A percentile compares a stretch with the other conserved stretches of the same genome.
Evolutionary conservation across 2,113 vertebrate species (phyloP).

Genomic region (Oncorhynchus gorbuscha): DNA sequence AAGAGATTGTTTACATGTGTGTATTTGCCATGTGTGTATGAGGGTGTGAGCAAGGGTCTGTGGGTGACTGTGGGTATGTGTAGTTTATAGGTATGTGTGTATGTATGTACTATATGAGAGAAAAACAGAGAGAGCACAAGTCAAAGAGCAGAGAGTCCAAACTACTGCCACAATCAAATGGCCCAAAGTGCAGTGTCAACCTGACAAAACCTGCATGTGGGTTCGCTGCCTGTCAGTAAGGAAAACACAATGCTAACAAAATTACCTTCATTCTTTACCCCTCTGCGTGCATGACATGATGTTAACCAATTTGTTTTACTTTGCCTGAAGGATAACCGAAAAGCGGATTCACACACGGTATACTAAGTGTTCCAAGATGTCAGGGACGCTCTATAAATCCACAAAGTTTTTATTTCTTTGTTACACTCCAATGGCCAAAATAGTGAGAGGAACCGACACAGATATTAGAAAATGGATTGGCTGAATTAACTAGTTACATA

Average conservation of each 20-base stretch:
- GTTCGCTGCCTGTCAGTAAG: background rate
- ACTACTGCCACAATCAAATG: background rate
- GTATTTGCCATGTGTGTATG: background rate
- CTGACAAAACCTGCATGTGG: background rate
- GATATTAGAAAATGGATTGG: background rate
- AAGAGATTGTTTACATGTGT: background rate
- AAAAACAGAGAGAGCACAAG: background rate
- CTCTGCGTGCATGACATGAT: background rate
- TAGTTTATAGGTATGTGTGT: too few relatives aligned
- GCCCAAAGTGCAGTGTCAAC: background rate
- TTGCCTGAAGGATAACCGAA: constrained; percentile 17
- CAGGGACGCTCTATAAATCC: background rate
- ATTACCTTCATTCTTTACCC: background rate
- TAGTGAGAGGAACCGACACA: background rate
- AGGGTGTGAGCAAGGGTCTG: background rate
- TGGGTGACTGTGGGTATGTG: background rate
- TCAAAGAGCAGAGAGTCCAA: background rate
- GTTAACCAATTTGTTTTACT: constrained; percentile 1
- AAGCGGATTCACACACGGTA: constrained; percentile 9
- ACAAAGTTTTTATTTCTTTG: background rate
- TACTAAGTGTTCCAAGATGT: constrained; percentile 12
- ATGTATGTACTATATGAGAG: background rate
- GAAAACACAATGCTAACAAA: background rate
- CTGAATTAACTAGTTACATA: background rate
- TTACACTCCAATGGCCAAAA: background rate